These are phyloP conservation scores for Serrognathus titanus DNA, from an alignment of 2,888 invertebrate species.

Conservation along the genomic window DNA sequence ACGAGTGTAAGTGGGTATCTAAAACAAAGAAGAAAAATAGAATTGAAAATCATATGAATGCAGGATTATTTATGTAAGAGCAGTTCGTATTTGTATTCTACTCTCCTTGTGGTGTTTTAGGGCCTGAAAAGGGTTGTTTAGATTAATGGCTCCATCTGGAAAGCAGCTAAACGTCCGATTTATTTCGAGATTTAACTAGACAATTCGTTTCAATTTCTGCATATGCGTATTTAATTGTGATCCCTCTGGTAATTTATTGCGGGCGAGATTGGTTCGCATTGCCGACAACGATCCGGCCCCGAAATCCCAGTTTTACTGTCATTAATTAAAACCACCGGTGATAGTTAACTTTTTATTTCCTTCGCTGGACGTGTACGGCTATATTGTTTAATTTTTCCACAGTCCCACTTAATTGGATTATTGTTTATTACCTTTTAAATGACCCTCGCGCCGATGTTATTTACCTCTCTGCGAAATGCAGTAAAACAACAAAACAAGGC, in stretches of 20 bases:
- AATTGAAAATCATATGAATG: too few species aligned
- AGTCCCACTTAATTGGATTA: conserved; percentile 20
- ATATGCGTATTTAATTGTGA: conserved; percentile 49
- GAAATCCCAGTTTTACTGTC: conserved; percentile 46
- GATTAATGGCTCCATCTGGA: conserved; percentile 39
- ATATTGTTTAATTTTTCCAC: conserved; percentile 20
- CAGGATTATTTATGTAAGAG: too few species aligned
- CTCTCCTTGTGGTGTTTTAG: too few species aligned
- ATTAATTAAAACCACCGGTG: conserved; percentile 45
- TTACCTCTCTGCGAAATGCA: conserved; percentile 5
- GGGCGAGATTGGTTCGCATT: conserved; percentile 42
- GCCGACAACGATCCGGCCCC: conserved; percentile 18
- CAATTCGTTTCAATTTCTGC: conserved; percentile 44
- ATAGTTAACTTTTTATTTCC: conserved; percentile 45
- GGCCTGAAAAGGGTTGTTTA: conserved; percentile 12
- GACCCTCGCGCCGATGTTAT: conserved; percentile 8
- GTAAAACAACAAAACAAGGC: conserved; percentile 8
- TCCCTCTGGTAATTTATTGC: conserved; percentile 43
- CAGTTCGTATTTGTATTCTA: too few species aligned
- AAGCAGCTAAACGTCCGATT: conserved; percentile 35
- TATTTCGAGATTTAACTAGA: conserved; percentile 40
- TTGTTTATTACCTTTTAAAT: conserved; percentile 21
- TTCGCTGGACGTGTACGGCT: conserved; percentile 21
- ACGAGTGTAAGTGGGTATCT: too few species aligned
- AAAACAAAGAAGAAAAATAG: too few species aligned